These are phyloP conservation scores for Cantharis lateralis DNA, from an alignment of 2,888 invertebrate genomes.

Conservation along the genomic window DNA sequence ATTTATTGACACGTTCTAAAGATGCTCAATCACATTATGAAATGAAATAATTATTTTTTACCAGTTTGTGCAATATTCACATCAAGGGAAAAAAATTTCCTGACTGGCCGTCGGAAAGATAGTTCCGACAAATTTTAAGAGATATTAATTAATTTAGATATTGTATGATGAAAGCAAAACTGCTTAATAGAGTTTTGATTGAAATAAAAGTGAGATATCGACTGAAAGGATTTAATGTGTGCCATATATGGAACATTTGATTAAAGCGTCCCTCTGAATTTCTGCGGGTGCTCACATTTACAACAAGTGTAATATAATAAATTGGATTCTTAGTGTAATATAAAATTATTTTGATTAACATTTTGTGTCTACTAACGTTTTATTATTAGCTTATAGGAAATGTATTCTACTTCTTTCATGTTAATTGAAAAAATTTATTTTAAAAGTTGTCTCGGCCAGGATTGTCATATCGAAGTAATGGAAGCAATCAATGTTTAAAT, in stretches of 20 bases:
- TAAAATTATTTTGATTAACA: background rate
- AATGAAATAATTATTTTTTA: background rate
- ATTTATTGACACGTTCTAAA: background rate
- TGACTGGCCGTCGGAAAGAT: background rate
- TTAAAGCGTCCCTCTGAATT: background rate
- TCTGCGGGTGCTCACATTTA: background rate
- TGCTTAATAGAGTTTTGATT: background rate
- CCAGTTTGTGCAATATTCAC: background rate
- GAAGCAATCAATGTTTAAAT: constrained; percentile 17
- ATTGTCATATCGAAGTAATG: constrained; percentile 25
- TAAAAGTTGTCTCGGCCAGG: background rate
- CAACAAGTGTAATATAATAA: background rate
- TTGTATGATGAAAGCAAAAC: background rate
- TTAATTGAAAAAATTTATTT: background rate
- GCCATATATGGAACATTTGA: background rate
- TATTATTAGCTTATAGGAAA: background rate
- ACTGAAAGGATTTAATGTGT: background rate
- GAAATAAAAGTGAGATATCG: background rate
- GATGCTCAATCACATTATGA: background rate
- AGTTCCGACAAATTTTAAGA: background rate
- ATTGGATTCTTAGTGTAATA: background rate
- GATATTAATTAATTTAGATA: background rate
- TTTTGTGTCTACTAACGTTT: background rate
- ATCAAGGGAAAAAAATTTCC: background rate
- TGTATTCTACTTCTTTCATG: background rate